Percentiles rank a stretch among this genome's conserved stretches.
Evolutionary conservation across 2,888 invertebrate species (phyloP).

Genomic region (Himalopsyche japonica): DNA sequence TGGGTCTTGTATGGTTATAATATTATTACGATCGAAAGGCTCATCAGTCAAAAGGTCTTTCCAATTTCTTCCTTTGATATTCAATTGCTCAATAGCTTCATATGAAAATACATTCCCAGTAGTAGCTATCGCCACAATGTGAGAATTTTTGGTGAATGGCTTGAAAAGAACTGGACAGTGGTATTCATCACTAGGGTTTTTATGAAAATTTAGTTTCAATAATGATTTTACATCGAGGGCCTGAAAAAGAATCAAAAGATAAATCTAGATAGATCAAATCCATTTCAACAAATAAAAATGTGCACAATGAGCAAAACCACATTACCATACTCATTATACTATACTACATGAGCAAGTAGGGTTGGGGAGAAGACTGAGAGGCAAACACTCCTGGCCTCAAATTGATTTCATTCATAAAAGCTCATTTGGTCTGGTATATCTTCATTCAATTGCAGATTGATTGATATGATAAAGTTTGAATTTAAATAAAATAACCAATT

Average conservation of each 20-base stretch:
- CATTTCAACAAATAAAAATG: not conserved
- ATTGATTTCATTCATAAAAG: no score
- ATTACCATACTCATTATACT: no score
- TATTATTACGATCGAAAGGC: constrained; percentile 84
- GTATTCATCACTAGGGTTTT: constrained; percentile 79
- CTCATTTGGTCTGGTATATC: no score
- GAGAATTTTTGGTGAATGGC: constrained; percentile 88
- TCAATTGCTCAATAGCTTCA: constrained; percentile 95
- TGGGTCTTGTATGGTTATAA: constrained; percentile 93
- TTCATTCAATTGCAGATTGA: no score
- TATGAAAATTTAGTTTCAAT: constrained; percentile 83
- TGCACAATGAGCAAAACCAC: not conserved
- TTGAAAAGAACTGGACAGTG: constrained; percentile 96
- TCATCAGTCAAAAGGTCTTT: constrained; percentile 91
- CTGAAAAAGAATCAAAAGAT: constrained; percentile 51
- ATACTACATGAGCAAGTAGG: no score
- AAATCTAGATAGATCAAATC: not conserved
- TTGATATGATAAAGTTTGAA: no score
- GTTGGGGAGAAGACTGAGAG: no score
- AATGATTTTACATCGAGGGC: constrained; percentile 80
- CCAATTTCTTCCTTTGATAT: constrained; percentile 92
- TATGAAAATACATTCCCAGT: constrained; percentile 95
- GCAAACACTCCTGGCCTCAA: no score
- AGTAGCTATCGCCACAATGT: constrained; percentile 85
- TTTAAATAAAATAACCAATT: no score